A percentile compares a stretch with the other conserved stretches of the same genome.
Evolutionary conservation across 37 sponge, comb jelly and placozoan genomes (phyloP).

Genomic region (Petrosia ficiformis): DNA sequence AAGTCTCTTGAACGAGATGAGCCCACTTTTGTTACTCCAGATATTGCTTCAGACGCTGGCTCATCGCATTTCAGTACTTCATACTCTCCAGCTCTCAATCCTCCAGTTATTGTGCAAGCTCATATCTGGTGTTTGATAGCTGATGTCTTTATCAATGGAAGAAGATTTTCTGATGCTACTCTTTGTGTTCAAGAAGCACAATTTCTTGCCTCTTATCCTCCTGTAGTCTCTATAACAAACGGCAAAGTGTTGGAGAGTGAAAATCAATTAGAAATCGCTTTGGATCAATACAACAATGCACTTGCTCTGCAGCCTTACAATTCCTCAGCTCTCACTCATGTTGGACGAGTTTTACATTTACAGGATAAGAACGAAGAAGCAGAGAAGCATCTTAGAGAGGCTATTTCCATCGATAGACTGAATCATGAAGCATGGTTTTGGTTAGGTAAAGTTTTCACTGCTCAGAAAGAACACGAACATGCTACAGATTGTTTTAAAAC

Average conservation of each 20-base stretch:
- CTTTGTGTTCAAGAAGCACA: constrained; percentile 61
- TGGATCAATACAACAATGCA: constrained; percentile 35
- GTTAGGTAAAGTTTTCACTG: constrained; percentile 47
- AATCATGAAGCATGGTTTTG: constrained; percentile 69
- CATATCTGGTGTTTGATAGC: constrained; percentile 67
- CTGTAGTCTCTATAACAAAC: constrained; percentile 42
- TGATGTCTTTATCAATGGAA: constrained; percentile 41
- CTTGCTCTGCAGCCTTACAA: constrained; percentile 44
- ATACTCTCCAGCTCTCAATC: background rate
- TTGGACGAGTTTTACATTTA: constrained; percentile 38
- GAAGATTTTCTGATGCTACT: constrained; percentile 25
- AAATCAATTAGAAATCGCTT: constrained; percentile 12
- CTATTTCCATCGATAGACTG: constrained; percentile 36
- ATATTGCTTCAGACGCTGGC: constrained; percentile 61
- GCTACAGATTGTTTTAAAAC: constrained; percentile 64
- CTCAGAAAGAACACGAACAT: constrained; percentile 30
- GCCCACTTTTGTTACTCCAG: constrained; percentile 19
- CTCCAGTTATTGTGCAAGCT: constrained; percentile 30
- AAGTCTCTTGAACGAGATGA: background rate
- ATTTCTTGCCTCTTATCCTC: constrained; percentile 40
- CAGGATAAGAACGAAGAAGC: constrained; percentile 29
- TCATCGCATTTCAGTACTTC: constrained; percentile 51
- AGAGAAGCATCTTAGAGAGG: constrained; percentile 56
- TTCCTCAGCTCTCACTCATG: constrained; percentile 44
- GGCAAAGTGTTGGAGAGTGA: constrained; percentile 40